Evolutionary conservation across 2,888 invertebrate genomes (phyloP).

Genomic region (Cheilosia vernalis): DNA sequence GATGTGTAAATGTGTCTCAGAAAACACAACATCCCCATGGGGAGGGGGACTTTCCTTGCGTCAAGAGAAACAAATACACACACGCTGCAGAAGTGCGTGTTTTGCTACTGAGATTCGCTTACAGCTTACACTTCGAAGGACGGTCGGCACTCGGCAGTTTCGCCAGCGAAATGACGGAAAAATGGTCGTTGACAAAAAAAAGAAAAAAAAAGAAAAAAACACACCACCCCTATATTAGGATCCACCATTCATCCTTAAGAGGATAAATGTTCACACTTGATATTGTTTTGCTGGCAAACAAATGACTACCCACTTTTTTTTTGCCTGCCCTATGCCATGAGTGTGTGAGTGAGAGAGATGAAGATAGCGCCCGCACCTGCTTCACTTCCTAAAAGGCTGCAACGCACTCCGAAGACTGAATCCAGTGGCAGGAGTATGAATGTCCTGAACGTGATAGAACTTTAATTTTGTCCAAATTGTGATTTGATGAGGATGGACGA

Average conservation of each 20-base stretch:
- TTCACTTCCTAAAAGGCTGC: not conserved
- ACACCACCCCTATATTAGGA: not conserved
- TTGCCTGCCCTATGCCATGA: conserved; percentile 7
- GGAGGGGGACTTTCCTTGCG: conserved; percentile 46
- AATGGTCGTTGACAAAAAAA: conserved; percentile 18
- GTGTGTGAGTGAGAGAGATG: not conserved
- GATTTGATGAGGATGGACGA: conserved; percentile 69
- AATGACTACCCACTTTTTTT: conserved; percentile 63
- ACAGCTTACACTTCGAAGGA: conserved; percentile 13
- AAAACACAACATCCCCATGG: conserved; percentile 32
- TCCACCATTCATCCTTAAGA: conserved; percentile 38
- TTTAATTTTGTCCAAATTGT: conserved; percentile 75
- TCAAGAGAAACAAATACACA: conserved; percentile 33
- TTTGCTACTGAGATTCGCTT: conserved; percentile 32
- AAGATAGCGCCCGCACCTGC: conserved; percentile 24
- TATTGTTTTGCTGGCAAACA: conserved; percentile 68
- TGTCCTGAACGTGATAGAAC: conserved; percentile 76
- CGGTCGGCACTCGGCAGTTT: conserved; percentile 5
- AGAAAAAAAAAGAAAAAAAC: too few relatives aligned
- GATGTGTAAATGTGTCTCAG: conserved; percentile 35
- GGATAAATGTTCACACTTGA: conserved; percentile 70
- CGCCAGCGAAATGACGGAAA: conserved; percentile 19
- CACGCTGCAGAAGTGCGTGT: conserved; percentile 23
- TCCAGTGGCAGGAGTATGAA: conserved; percentile 35
- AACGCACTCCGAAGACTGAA: conserved; percentile 1